These are phyloP conservation scores for Orchesella cincta DNA, from an alignment of 1,140 invertebrate genomes.

Conservation along the genomic window DNA sequence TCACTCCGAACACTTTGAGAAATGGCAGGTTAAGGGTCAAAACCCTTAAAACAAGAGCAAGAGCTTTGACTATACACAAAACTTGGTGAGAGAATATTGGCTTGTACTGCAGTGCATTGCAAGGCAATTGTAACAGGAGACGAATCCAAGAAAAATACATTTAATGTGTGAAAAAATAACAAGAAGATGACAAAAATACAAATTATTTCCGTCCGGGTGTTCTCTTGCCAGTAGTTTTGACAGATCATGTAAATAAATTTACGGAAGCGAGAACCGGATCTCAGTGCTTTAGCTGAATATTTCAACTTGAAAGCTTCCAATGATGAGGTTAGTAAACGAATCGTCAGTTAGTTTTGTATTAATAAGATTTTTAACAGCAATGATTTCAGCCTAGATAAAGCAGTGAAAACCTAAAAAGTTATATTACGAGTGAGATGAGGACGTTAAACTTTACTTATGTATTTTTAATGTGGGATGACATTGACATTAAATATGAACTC, in stretches of 20 bases:
- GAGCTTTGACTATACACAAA: too few relatives aligned
- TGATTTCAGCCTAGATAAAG: too few relatives aligned
- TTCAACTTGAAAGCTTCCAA: not conserved
- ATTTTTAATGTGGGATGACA: not conserved
- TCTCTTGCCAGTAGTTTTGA: not conserved
- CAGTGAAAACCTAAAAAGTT: too few relatives aligned
- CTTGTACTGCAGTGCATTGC: not conserved
- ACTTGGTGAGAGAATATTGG: not conserved
- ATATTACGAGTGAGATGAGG: not conserved
- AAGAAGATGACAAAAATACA: conserved; percentile 15
- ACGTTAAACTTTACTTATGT: not conserved
- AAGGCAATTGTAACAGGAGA: not conserved
- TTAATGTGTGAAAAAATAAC: not conserved
- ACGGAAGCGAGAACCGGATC: not conserved
- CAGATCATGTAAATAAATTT: not conserved
- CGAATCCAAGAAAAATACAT: not conserved
- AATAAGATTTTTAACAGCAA: too few relatives aligned
- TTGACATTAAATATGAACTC: conserved; percentile 1
- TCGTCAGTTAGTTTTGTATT: too few relatives aligned
- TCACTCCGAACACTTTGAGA: not conserved
- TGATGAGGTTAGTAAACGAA: not conserved
- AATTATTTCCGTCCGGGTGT: conserved; percentile 3
- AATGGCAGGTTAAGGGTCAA: conserved; percentile 23
- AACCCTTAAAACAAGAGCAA: conserved; percentile 6
- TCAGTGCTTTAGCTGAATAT: not conserved